Evolutionary conservation across 30 jellyfish, hydroid and myxozoan genomes (phyloP).

Genomic region (Haliclystus octoradiatus): DNA sequence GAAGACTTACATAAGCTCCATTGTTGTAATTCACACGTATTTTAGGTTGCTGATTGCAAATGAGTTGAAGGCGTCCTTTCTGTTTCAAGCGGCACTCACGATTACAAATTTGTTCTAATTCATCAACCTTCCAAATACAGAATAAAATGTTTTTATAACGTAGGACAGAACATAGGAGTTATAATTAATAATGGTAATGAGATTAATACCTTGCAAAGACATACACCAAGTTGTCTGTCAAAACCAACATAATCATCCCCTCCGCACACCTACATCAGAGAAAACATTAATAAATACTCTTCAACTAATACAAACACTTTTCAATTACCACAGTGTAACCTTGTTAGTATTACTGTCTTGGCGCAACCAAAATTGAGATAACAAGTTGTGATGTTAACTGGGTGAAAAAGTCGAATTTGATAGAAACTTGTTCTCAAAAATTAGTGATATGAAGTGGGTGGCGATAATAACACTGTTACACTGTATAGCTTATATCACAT

Average conservation of each 20-base stretch:
- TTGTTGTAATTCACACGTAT: conserved; percentile 28
- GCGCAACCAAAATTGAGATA: too few relatives aligned
- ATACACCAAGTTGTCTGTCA: conserved; percentile 70
- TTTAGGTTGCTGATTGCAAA: conserved; percentile 65
- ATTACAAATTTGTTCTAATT: conserved; percentile 59
- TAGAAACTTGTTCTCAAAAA: too few relatives aligned
- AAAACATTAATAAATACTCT: not conserved
- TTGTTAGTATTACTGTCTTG: too few relatives aligned
- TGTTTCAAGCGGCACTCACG: conserved; percentile 66
- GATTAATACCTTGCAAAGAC: conserved; percentile 71
- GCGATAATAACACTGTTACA: not conserved
- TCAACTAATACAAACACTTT: too few relatives aligned
- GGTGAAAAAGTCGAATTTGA: too few relatives aligned
- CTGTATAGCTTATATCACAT: not conserved
- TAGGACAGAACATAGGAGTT: not conserved
- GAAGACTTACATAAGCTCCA: conserved; percentile 44
- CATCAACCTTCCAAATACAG: conserved; percentile 45
- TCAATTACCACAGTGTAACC: too few relatives aligned
- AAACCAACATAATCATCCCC: conserved; percentile 36
- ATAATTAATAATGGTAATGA: too few relatives aligned
- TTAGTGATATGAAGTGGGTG: too few relatives aligned
- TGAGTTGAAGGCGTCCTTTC: conserved; percentile 39
- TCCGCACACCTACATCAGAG: conserved; percentile 41
- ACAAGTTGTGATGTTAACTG: too few relatives aligned
- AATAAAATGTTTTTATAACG: not conserved